These are phyloP conservation scores for Porites lutea DNA, from an alignment of 64 coral and sea anemone species.

Conservation along the genomic window DNA sequence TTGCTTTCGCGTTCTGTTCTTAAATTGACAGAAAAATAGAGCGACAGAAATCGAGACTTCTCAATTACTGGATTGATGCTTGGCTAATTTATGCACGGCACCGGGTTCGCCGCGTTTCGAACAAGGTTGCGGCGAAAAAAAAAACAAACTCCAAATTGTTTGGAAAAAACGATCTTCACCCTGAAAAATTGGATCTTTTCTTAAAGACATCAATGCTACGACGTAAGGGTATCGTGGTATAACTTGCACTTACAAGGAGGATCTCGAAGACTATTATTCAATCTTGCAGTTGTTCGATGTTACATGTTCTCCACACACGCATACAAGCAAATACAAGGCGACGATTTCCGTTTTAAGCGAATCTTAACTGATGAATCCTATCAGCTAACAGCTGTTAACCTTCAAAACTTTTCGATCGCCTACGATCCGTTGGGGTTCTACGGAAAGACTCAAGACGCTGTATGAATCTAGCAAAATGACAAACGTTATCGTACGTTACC, in stretches of 20 bases:
- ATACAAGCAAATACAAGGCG: constrained; percentile 18
- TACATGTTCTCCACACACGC: neutral
- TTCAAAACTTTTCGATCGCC: neutral
- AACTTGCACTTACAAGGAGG: neutral
- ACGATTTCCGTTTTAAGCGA: neutral
- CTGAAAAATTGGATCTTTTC: neutral
- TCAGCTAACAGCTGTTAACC: constrained; percentile 3
- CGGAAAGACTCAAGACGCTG: constrained; percentile 12
- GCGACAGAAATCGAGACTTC: constrained; percentile 7
- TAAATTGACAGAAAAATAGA: neutral
- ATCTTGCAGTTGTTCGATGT: neutral
- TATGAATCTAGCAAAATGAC: neutral
- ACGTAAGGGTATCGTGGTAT: neutral
- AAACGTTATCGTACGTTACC: constrained; percentile 14
- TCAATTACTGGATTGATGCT: constrained; percentile 51
- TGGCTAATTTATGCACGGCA: constrained; percentile 47
- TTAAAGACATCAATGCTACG: neutral
- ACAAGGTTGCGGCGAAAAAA: neutral
- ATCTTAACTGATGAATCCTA: neutral
- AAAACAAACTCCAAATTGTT: constrained; percentile 3
- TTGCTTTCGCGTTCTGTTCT: neutral
- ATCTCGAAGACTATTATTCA: neutral
- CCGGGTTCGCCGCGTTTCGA: neutral
- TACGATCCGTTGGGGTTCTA: neutral
- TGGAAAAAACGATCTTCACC: neutral